Evolutionary conservation across 2,113 vertebrate species (phyloP), one percentile per base, ranked within the genome.

Genomic region (human (Homo sapiens)): DNA sequence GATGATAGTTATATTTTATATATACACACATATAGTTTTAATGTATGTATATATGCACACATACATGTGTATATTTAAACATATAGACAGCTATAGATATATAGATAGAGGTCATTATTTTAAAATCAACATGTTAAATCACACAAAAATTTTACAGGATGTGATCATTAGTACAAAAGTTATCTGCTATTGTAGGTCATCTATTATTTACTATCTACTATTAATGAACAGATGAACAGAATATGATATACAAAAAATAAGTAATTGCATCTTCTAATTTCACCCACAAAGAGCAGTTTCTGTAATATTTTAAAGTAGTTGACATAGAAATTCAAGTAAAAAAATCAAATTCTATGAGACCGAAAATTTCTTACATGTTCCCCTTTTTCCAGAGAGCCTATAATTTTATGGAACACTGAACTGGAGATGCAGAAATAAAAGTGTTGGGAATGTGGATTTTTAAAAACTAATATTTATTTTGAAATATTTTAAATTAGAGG

Each of bases 341-440:
- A 43, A 89, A 78, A 61, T 68, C 20, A 27, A 70, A 27, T 61
- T 50, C 13, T 89, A 4, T 13, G 5, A 59, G n/a, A 78, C 61
- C 70, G 70, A 45, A 84, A 86, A 80, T 45, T 73, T 80, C 73
- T 79, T 66, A 35, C 2, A 85, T 25, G 0, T 86, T 20, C 79
- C 23, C 61, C 8, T 59, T 90, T 90, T 90, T 80, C 52, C 9
- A 3, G 80, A 38, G 12, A 45, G 5, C 6, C 13, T 22, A 52
- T 66, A 72, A 80, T 73, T 57, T 90, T 75, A 50, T 75, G 22
- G n/a, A 43, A 96, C 61, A 95, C 43, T 75, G 27, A 93, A 81
- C 32, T 66, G n/a, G 9, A 10, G 3, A 2, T 84, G 20, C 78
- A 14, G 7, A 5, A 89, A 48, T 50, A 89, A 90, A 93, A 85